Base-by-base conservation (phyloP, 2,113 vertebrate species). In the Odontophorus gujanensis region DNA sequence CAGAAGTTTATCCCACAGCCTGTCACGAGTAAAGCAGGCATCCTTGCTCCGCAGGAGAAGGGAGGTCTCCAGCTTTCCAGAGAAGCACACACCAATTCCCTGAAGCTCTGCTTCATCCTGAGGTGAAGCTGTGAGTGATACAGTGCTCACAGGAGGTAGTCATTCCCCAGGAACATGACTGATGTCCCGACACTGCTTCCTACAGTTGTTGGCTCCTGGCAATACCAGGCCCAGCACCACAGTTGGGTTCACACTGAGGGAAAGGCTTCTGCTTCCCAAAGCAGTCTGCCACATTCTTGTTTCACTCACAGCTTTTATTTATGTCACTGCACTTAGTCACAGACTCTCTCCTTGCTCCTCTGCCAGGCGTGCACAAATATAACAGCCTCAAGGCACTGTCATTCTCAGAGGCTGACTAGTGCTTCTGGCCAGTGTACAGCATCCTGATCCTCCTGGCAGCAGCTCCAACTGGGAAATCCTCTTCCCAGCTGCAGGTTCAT, bases 391-490 rank as follows among this genome's bases (percentile, higher is more conserved):
- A 72, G 88, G 68, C 82, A 91, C 13, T 90, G 45, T 17, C 73
- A 10, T 63, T 81, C 65, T 40, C 88, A 50, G 74, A 26, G 0
- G 1, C 57, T 42, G 65, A 2, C 90, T 86, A 80, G 50, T 2
- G 1, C 5, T 80, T 65, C 69, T 84, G 83, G 65, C 62, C 88
- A 78, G 25, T 2, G 1, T 17, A 43, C 81, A 79, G 68, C 76
- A 80, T 50, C 74, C 79, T 92, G 71, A 77, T 67, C 50, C 74
- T 43, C 61, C 73, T 86, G 73, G 68, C 61, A 69, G 47, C 51
- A 67, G 48, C 61, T 93, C 65, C 77, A 53, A 1, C 22, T 25
- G 74, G 76, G 36, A 92, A 84, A 87, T 58, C 74, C 63, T 93
- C 58, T 68, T 48, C 53, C 53, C 81, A 91, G 74, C 71, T 51